phyloP scores from a whole-genome alignment of 2,113 vertebrate genomes.

The Ptilonorhynchus violaceus region DNA sequence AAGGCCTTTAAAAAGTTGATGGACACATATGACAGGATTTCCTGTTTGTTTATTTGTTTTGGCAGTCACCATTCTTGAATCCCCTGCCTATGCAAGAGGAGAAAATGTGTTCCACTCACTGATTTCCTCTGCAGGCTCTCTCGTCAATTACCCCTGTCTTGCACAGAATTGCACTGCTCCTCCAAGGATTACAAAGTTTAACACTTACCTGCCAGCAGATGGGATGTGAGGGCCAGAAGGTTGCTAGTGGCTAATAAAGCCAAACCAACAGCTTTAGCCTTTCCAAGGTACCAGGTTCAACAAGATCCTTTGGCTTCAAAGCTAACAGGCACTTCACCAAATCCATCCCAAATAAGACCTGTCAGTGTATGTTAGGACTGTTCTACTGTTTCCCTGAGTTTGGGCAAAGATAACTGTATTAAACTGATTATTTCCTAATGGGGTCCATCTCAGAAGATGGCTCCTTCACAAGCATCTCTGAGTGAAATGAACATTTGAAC shows the following conservation, averaged over 20 bases:
- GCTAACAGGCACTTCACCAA: background rate
- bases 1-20: background rate
- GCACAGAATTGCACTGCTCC: background rate
- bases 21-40: background rate
- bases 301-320: background rate
- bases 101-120: background rate
- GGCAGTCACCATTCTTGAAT: background rate
- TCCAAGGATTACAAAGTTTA: background rate
- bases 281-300: background rate
- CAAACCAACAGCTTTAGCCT: background rate
- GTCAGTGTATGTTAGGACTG: background rate
- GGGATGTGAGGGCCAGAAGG: background rate
- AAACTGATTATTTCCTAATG: background rate
- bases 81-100: background rate
- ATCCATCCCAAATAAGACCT: background rate
- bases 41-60: slow-evolving; percentile 2
- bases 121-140: background rate
- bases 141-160: background rate
- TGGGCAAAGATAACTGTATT: background rate
- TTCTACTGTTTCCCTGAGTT: background rate
- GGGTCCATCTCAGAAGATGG: background rate
- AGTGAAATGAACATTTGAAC: background rate
- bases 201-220: background rate
- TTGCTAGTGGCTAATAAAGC: background rate
- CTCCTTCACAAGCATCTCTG: background rate